Conservation (phyloP, 2,797 vertebrate genomes). For the Decapterus maruadsi region DNA sequence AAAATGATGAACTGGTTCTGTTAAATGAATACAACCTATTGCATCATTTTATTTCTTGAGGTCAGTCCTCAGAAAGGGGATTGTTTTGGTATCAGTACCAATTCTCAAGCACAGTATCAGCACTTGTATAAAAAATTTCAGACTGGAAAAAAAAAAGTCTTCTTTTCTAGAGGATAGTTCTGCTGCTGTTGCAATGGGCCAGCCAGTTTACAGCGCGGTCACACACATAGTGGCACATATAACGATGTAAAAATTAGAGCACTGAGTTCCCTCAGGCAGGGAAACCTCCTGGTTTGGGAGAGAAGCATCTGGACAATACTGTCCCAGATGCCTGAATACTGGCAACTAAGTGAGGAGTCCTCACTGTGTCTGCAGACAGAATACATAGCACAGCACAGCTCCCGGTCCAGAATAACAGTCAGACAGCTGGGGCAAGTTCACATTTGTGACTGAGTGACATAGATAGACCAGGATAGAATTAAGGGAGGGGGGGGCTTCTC, state of each 20-base stretch:
- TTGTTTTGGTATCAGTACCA: background rate
- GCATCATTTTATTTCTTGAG: background rate
- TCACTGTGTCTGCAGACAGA: conserved; percentile 72
- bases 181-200: conserved; percentile 4
- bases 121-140: background rate
- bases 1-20: background rate
- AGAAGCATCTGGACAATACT: conserved; percentile 88
- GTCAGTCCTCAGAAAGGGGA: background rate
- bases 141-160: background rate
- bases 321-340: conserved; percentile 77
- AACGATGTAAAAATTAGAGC: conserved; percentile 80
- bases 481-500: conserved; percentile 37
- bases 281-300: conserved; percentile 73
- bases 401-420: conserved; percentile 76
- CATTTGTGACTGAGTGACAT: conserved; percentile 61
- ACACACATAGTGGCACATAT: conserved; percentile 69
- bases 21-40: background rate
- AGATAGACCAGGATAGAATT: conserved; percentile 70
- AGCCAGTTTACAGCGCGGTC: conserved; percentile 30
- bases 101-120: background rate
- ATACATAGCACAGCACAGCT: conserved; percentile 60
- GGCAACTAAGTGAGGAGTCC: conserved; percentile 74
- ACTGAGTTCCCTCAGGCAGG: conserved; percentile 77
- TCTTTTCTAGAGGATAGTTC: background rate
- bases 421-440: conserved; percentile 75